These are phyloP conservation scores for Aromia moschata DNA, from an alignment of 2,888 invertebrate species.

Conservation along the genomic window DNA sequence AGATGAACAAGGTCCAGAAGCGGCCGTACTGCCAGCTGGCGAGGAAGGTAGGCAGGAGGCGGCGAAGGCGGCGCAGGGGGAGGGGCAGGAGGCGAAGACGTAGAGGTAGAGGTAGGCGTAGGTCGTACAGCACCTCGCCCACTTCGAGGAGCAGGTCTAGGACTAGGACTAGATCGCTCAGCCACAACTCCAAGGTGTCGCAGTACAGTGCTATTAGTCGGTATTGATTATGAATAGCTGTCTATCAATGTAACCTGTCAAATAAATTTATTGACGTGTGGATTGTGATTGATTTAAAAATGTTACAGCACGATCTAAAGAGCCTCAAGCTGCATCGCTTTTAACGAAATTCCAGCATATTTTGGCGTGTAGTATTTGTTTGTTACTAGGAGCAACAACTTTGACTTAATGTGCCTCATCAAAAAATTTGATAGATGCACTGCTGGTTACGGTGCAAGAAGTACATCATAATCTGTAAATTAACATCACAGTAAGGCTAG, in stretches of 20 bases:
- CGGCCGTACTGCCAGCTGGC: conserved; percentile 33
- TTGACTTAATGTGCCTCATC: too few relatives aligned
- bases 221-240: neutral
- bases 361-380: too few relatives aligned
- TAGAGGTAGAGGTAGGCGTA: neutral
- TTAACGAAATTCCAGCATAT: too few relatives aligned
- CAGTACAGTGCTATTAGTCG: neutral
- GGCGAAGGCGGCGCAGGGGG: neutral
- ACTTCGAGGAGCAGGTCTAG: neutral
- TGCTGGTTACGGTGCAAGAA: too few relatives aligned
- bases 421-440: too few relatives aligned
- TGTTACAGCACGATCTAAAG: neutral
- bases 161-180: neutral
- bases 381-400: too few relatives aligned
- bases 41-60: conserved; percentile 26
- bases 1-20: conserved; percentile 36
- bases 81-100: neutral
- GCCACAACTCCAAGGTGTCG: neutral
- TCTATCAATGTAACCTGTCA: neutral
- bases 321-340: too few relatives aligned
- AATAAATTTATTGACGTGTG: neutral
- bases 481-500: too few relatives aligned
- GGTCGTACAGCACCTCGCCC: neutral
- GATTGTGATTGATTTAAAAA: neutral
- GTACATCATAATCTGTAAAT: too few relatives aligned